A percentile compares a stretch with the other conserved stretches of the same genome.
Conservation (phyloP, 2,888 invertebrate species). For the Platypus cylindrus region DNA sequence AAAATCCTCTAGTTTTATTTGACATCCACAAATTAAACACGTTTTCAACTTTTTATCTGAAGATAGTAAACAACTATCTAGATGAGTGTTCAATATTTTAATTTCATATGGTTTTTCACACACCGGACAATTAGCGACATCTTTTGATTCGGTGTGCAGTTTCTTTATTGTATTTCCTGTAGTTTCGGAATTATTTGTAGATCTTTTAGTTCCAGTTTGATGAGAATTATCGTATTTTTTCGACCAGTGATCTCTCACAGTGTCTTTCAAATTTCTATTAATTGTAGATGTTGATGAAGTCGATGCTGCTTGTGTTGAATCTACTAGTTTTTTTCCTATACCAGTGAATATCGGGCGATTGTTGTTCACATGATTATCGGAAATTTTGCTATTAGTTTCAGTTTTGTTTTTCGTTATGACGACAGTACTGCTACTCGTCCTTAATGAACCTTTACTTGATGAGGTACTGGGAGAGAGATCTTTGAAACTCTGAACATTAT, state of each 20-base stretch:
- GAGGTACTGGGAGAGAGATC: too few species aligned
- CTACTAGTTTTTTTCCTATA: too few species aligned
- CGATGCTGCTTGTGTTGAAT: too few species aligned
- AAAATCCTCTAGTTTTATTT: constrained; percentile 12
- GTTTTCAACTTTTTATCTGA: constrained; percentile 9
- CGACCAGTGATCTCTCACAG: constrained; percentile 33
- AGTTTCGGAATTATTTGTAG: constrained; percentile 2
- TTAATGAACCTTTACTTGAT: too few species aligned
- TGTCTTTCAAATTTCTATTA: constrained; percentile 24
- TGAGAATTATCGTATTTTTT: constrained; percentile 26
- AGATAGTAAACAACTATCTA: constrained; percentile 21
- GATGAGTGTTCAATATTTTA: constrained; percentile 28
- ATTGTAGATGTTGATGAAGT: constrained; percentile 8
- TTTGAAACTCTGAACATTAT: too few species aligned
- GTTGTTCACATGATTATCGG: too few species aligned
- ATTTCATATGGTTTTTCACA: constrained; percentile 26
- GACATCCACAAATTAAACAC: constrained; percentile 17
- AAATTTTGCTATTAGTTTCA: constrained; percentile 7
- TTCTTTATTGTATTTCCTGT: too few species aligned
- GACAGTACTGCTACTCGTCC: constrained; percentile 23
- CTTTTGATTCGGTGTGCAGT: too few species aligned
- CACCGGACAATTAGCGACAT: constrained; percentile 29
- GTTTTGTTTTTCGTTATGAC: constrained; percentile 18
- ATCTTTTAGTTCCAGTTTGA: constrained; percentile 5
- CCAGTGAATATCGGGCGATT: too few species aligned